Evolutionary conservation across 2,113 vertebrate genomes (phyloP).

Genomic region (Alosa alosa): DNA sequence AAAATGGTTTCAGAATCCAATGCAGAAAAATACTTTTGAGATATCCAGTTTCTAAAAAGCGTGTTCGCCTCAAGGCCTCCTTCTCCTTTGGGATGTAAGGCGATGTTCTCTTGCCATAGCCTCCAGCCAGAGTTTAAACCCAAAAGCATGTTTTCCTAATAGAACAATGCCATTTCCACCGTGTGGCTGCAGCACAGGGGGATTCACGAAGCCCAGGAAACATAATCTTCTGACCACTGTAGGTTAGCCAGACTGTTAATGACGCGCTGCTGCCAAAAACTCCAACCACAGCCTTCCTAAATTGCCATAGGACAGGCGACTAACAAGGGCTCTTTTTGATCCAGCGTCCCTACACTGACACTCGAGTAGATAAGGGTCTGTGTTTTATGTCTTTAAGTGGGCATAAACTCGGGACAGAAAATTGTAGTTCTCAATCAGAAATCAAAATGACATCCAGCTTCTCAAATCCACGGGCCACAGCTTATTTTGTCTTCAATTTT

Average conservation of each 20-base stretch:
- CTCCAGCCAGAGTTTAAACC: slow-evolving; percentile 23
- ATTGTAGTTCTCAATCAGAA: slow-evolving; percentile 4
- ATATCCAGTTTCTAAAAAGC: background rate
- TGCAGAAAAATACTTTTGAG: background rate
- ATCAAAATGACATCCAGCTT: background rate
- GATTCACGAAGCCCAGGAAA: slow-evolving; percentile 32
- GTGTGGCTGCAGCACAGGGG: slow-evolving; percentile 19
- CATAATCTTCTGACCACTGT: slow-evolving; percentile 28
- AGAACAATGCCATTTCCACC: slow-evolving; percentile 42
- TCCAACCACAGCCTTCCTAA: background rate
- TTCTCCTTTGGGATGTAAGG: background rate
- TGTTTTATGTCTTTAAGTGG: background rate
- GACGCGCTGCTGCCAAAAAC: slow-evolving; percentile 14
- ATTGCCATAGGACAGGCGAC: slow-evolving; percentile 9
- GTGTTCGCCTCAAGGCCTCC: background rate
- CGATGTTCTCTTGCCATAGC: slow-evolving; percentile 23
- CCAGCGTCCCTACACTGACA: background rate
- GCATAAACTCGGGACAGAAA: background rate
- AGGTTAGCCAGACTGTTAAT: slow-evolving; percentile 12
- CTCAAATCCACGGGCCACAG: background rate
- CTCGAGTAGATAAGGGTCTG: slow-evolving; percentile 14
- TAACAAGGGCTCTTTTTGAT: slow-evolving; percentile 16
- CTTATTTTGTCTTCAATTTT: background rate
- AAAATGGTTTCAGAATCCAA: background rate
- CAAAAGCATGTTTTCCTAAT: slow-evolving; percentile 27